These are phyloP conservation scores for Gonatopus flavifemur DNA, from an alignment of 1,140 invertebrate species.

Conservation along the genomic window DNA sequence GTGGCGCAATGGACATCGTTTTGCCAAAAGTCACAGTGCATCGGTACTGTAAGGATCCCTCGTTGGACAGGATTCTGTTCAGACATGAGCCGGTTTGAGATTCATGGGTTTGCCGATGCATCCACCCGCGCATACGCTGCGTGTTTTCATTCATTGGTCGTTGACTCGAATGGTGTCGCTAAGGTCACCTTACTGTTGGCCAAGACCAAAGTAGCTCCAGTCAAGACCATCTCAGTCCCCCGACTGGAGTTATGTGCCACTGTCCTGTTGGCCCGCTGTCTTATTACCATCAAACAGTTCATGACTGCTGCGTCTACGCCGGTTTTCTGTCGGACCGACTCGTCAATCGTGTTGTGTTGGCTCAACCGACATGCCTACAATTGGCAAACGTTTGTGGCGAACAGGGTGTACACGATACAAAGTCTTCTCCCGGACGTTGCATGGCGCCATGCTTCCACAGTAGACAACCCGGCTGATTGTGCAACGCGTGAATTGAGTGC, in stretches of 20 bases:
- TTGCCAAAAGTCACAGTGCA: too few relatives aligned
- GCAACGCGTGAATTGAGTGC: neutral
- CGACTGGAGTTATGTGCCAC: neutral
- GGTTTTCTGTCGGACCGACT: neutral
- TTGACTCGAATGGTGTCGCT: too few relatives aligned
- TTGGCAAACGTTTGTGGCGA: neutral
- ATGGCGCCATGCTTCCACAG: neutral
- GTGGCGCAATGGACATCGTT: too few relatives aligned
- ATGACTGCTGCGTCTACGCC: neutral
- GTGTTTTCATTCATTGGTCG: too few relatives aligned
- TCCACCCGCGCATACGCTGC: too few relatives aligned
- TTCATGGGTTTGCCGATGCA: neutral
- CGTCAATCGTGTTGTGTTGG: neutral
- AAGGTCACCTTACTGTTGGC: too few relatives aligned
- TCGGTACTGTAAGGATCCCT: too few relatives aligned
- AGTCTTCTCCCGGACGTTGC: neutral
- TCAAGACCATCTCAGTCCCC: neutral
- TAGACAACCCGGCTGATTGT: neutral
- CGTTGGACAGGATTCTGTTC: too few relatives aligned
- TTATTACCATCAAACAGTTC: neutral
- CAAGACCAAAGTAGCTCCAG: neutral
- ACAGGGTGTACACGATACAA: neutral
- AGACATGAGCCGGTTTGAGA: too few relatives aligned
- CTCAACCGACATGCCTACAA: neutral
- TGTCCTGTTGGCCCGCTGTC: neutral